Evolutionary conservation across 2,888 invertebrate species (phyloP), one percentile per base, ranked within the genome.

Genomic region (Leptinotarsa rubiginosa): DNA sequence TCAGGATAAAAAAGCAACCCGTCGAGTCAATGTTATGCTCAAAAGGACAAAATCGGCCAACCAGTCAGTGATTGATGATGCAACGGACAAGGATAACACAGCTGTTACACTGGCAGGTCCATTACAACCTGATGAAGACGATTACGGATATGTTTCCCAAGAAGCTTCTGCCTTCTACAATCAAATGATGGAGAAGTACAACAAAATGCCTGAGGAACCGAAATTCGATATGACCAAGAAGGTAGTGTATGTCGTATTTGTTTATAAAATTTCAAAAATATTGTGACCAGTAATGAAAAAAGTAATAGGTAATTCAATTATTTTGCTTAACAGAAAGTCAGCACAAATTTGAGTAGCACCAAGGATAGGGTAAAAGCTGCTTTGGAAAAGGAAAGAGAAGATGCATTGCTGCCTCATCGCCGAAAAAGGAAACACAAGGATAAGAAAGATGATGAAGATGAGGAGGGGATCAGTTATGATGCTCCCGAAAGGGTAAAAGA

Each of bases 31-130:
- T 83, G 87, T 85, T 79, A 91, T 87, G 90, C 88, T 96, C 56
- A 96, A 96, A 88, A 92, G 95, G 0, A 96, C 96, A 12, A 97
- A 96, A 87, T 95, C 96, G 7, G 96, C 96, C 0, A 96, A 96
- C 86, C 96, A 96, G 85, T 93, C 96, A 3, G 96, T 94, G 2
- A 88, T 96, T 77, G 93, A 92, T 62, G 96, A 96, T 90, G 96
- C 96, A 1, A 89, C 93, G 31, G 94, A 95, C 83, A 90, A 90
- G 80, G 92, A 93, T 47, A 92, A 95, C 81, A 94, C 95, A 16
- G 93, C 94, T 4, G 91, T 94, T 4, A 94, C 95, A 0, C 87
- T 92, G 50, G 91, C 92, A 67, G 95, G 95, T 0, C 92, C 93
- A 0, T 92, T 93, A 1, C 95, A 96, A 83, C 94, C 95, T 0